A percentile compares a stretch with the other conserved stretches of the same genome.
Evolutionary conservation across 2,888 invertebrate species (phyloP).

Genomic region (Stramonita haemastoma): DNA sequence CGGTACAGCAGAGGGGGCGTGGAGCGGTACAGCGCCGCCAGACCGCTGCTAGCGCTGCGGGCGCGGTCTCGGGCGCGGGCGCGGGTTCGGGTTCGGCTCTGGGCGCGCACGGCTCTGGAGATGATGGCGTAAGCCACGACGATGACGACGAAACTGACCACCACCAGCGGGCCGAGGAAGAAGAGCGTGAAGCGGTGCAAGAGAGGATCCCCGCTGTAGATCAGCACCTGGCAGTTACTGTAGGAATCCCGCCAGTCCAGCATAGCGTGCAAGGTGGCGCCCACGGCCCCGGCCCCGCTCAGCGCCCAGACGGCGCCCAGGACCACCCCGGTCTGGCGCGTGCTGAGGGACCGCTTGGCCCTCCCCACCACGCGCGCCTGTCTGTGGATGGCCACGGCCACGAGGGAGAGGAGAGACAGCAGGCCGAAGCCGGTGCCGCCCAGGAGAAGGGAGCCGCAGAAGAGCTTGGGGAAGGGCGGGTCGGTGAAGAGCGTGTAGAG

Average conservation of each 20-base stretch:
- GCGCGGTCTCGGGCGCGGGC: constrained; percentile 50
- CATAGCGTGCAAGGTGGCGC: constrained; percentile 63
- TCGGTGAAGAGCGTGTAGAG: constrained; percentile 63
- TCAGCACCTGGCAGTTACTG: constrained; percentile 61
- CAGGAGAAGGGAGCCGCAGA: constrained; percentile 66
- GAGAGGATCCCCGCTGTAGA: constrained; percentile 53
- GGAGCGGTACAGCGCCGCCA: constrained; percentile 9
- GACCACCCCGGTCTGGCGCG: constrained; percentile 56
- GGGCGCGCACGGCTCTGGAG: constrained; percentile 58
- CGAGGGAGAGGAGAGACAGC: constrained; percentile 63
- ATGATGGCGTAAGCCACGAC: constrained; percentile 60
- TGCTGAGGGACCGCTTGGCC: constrained; percentile 56
- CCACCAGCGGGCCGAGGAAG: constrained; percentile 62
- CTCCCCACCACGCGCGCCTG: constrained; percentile 60
- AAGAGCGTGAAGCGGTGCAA: constrained; percentile 64
- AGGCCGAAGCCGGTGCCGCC: constrained; percentile 61
- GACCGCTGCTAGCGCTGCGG: background rate
- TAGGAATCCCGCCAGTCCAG: constrained; percentile 59
- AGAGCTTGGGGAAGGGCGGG: constrained; percentile 62
- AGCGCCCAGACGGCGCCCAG: constrained; percentile 60
- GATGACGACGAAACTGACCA: constrained; percentile 60
- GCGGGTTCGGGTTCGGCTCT: constrained; percentile 43
- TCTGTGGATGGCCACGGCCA: constrained; percentile 65
- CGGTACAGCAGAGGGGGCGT: background rate
- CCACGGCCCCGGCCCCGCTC: constrained; percentile 60